Base-by-base conservation (phyloP, 2,888 invertebrate species). In the Drosophila neonasuta region DNA sequence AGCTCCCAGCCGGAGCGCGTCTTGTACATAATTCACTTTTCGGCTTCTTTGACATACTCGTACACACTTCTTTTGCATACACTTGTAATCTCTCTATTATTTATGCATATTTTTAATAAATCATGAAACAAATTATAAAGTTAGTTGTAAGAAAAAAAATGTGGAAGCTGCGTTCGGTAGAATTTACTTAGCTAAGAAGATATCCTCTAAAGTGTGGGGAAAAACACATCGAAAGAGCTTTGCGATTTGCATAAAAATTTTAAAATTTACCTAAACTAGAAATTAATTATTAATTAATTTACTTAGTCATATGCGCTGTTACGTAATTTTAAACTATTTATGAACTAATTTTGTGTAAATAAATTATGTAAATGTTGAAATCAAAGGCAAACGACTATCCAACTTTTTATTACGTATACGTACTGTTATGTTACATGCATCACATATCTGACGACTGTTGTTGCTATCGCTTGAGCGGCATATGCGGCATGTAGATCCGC, bases 261-360 rank as follows among this genome's bases (percentile, higher is more conserved):
- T 52, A 54, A 4, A 39, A 41, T 44, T 49, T 32, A 57, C 36
- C 49, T 79, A 62, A 59, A 58, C 55, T 64, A 41, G 60, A 77
- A 80, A 55, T 70, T 77, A 85, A 79, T 70, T 67, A 61, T 61
- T 64, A 74, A 73, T 61, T 75, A 86, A 80, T 80, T 61, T 80
- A 80, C 80, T 87, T 85, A 85, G 84, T 85, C 84, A 85, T 87
- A 85, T 80, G 84, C 80, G 87, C 84, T 84, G 84, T 84, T 87
- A 84, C 83, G 86, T 87, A 86, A 86, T 84, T 87, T 83, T 87
- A 86, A 87, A 72, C 77, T 85, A 85, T 85, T 85, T 85, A 85
- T 85, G 87, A 87, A 83, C 77, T 86, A 78, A 75, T 74, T 71
- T 71, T 73, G 86, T 85, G 84, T 85, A 85, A 87, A 86, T 86